Evolutionary conservation across 2,888 invertebrate genomes (phyloP), one percentile per base, ranked within the genome.

Genomic region (Nomada flava): DNA sequence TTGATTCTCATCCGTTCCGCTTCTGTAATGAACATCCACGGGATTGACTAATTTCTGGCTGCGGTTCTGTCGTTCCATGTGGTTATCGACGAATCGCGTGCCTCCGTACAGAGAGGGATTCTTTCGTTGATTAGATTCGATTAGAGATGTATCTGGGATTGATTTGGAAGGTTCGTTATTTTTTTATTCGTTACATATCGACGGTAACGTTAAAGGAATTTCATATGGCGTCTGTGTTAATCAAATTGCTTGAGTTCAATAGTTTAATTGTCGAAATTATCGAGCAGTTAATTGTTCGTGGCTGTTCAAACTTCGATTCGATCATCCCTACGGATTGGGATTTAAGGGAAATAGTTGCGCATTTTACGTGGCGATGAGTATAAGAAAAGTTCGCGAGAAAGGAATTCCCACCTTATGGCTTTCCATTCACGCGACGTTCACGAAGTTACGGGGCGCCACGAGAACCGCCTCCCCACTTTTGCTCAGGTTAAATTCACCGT

Each of bases 401-500:
- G 15, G 9, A n/a, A 5, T 42, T n/a, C 23, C 20, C 13, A 7
- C 52, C 10, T n/a, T 18, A 47, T 29, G 26, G 60, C 57, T 78
- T 26, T n/a, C 36, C 63, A 60, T 79, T 79, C 78, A 60, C 57
- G 59, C 70, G 59, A 77, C 78, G 68, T 63, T 78, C 29, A 23
- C 69, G 50, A 77, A 79, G 64, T 77, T 77, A 70, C 50, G 78
- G 36, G 69, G 29, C 69, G 70, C 78, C 70, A 50, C 78, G 55
- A 15, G 65, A 78, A 79, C 79, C 47, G 70, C 70, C 70, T 79
- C 50, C 60, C 60, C 47, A 55, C 26, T 42, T 65, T 53, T 53
- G 71, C 79, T 62, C 23, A 18, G 55, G 79, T 71, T 78, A 70
- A 79, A 79, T 79, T 78, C 79, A 78, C 78, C 79, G 79, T 79